These are phyloP conservation scores for Teleiodes luculella DNA, from an alignment of 2,888 invertebrate species.

Conservation along the genomic window DNA sequence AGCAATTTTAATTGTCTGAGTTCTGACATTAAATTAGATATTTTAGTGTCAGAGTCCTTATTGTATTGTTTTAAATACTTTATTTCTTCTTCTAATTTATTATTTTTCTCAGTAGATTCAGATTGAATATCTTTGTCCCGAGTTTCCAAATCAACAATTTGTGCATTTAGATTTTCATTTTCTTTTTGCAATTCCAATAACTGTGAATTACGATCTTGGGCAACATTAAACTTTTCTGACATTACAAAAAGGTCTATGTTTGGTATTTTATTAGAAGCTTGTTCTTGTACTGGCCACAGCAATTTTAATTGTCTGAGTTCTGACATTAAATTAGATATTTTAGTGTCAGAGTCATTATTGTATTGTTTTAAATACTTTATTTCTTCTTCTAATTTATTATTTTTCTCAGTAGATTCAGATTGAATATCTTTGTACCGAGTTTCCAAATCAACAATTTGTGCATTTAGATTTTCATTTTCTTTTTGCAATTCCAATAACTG, in stretches of 20 bases:
- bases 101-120: conserved; percentile 32
- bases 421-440: background rate
- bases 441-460: background rate
- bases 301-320: conserved; percentile 45
- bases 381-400: conserved; percentile 37
- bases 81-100: conserved; percentile 37
- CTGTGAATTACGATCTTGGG: conserved; percentile 49
- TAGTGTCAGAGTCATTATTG: conserved; percentile 36
- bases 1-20: conserved; percentile 40
- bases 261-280: conserved; percentile 23
- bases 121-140: background rate
- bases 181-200: conserved; percentile 24
- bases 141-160: background rate
- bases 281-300: conserved; percentile 31
- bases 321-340: conserved; percentile 32
- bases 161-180: background rate
- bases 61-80: conserved; percentile 33
- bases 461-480: background rate
- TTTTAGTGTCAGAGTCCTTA: conserved; percentile 35
- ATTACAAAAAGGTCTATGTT: conserved; percentile 30
- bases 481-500: conserved; percentile 30
- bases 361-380: conserved; percentile 31
- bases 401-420: conserved; percentile 28
- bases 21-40: conserved; percentile 36
- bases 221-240: conserved; percentile 36